Evolutionary conservation across 2,113 vertebrate species (phyloP).

Genomic region (Nipponia nippon): DNA sequence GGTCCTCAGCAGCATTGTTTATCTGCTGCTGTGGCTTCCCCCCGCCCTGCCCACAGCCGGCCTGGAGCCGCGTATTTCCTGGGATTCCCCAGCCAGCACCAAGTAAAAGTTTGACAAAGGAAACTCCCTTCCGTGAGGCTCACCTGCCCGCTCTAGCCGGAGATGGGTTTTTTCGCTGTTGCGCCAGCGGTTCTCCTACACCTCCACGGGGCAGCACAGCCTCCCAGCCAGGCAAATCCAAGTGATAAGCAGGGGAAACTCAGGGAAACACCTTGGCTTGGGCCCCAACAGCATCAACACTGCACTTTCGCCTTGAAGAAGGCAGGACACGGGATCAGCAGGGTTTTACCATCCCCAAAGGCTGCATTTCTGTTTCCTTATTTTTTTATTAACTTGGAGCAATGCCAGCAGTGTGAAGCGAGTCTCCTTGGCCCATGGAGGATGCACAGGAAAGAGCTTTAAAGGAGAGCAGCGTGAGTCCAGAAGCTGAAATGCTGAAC

Average conservation of each 20-base stretch:
- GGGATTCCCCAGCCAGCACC: not conserved
- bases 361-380: constrained; percentile 1
- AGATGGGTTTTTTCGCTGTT: not conserved
- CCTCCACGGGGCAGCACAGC: not conserved
- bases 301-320: not conserved
- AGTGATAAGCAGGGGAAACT: not conserved
- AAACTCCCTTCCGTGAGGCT: not conserved
- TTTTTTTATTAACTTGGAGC: constrained; percentile 22
- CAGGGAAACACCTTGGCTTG: not conserved
- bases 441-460: not conserved
- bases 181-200: not conserved
- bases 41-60: not conserved
- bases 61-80: not conserved
- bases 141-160: not conserved
- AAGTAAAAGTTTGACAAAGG: not conserved
- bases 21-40: not conserved
- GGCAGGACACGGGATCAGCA: not conserved
- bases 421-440: not conserved
- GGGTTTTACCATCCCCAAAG: constrained; percentile 37
- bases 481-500: not conserved
- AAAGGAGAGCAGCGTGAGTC: not conserved
- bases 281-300: not conserved
- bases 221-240: not conserved
- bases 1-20: fast-evolving
- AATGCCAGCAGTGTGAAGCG: not conserved